Conservation (phyloP, 1,140 invertebrate species). For the fruit fly (Drosophila melanogaster) region DNA sequence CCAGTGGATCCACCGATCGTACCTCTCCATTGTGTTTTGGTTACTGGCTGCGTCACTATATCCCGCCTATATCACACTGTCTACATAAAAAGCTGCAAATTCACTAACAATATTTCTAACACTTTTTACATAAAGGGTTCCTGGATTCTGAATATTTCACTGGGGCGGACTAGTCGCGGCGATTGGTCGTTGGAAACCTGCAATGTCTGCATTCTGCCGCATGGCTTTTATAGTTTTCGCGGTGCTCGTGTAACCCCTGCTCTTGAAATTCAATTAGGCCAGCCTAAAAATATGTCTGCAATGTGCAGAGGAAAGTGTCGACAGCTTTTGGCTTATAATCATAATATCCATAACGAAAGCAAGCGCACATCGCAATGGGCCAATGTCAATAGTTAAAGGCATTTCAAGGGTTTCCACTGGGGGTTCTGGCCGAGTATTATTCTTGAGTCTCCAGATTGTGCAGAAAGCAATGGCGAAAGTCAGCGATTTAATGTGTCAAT, state of each 20-base stretch:
- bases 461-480: constrained; percentile 44
- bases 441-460: constrained; percentile 49
- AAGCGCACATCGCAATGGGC: constrained; percentile 33
- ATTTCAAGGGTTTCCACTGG: constrained; percentile 67
- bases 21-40: constrained; percentile 74
- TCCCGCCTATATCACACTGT: constrained; percentile 63
- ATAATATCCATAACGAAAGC: constrained; percentile 47
- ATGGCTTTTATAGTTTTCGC: constrained; percentile 70
- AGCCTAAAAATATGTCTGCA: constrained; percentile 62
- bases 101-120: constrained; percentile 63
- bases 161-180: constrained; percentile 83
- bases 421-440: constrained; percentile 17
- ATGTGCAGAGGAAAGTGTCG: constrained; percentile 46
- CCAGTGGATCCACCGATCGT: constrained; percentile 8
- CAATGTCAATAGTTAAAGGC: constrained; percentile 76
- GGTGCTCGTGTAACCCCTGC: not conserved
- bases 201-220: constrained; percentile 38
- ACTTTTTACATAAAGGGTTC: constrained; percentile 74
- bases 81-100: constrained; percentile 78
- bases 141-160: constrained; percentile 71
- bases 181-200: constrained; percentile 77
- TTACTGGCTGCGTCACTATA: constrained; percentile 58
- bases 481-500: constrained; percentile 67
- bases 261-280: constrained; percentile 71
- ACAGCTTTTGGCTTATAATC: constrained; percentile 71